These are phyloP conservation scores for Mylabris phalerata DNA, from an alignment of 1,140 invertebrate genomes.

Conservation along the genomic window DNA sequence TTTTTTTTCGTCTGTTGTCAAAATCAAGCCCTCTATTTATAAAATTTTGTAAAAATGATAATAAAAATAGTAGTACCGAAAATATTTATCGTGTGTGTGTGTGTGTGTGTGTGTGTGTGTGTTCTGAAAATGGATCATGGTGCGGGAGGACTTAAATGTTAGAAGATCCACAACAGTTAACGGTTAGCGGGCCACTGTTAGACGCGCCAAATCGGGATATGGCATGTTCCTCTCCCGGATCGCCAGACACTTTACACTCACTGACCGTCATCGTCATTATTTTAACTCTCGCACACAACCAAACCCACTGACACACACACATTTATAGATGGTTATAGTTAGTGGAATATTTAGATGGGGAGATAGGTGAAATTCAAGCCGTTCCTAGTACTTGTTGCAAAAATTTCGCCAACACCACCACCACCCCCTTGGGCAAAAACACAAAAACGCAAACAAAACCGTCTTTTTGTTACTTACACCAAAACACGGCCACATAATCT, in stretches of 20 bases:
- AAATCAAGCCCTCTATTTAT: no score
- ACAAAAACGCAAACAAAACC: no score
- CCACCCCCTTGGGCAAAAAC: no score
- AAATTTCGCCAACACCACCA: no score
- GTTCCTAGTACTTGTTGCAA: neutral
- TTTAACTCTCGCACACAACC: neutral
- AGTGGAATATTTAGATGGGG: no score
- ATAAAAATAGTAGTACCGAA: no score
- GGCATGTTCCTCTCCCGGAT: slow-evolving; percentile 28
- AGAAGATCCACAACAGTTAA: slow-evolving; percentile 1
- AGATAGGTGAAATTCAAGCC: no score
- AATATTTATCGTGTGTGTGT: no score
- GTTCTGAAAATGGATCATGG: neutral
- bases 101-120: no score
- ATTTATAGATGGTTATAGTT: no score
- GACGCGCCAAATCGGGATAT: slow-evolving; percentile 39
- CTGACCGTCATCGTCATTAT: slow-evolving; percentile 20
- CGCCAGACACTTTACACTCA: slow-evolving; percentile 29
- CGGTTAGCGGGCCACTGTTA: slow-evolving; percentile 7
- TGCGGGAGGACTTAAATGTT: slow-evolving; percentile 7
- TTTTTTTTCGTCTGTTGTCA: no score
- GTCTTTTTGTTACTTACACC: slow-evolving; percentile 71
- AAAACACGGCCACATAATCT: slow-evolving; percentile 90
- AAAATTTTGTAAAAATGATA: no score
- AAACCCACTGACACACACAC: neutral